Evolutionary conservation across 2,888 invertebrate genomes (phyloP), one percentile per base, ranked within the genome.

Genomic region (Perithous albicinctus): DNA sequence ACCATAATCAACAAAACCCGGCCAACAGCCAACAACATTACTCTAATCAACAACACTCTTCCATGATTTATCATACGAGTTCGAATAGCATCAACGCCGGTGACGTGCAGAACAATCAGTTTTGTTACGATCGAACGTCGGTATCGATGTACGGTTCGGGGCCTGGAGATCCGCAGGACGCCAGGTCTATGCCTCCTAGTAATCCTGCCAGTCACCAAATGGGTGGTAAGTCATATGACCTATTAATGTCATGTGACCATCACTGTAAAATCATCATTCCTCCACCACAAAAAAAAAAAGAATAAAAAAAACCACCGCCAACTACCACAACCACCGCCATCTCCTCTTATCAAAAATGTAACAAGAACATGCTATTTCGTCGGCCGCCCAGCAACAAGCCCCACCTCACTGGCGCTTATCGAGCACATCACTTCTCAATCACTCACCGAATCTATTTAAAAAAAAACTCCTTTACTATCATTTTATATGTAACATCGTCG

Each of bases 61-160:
- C 93, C 87, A 92, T 92, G 92, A 88, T 93, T 90, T 93, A 92
- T 90, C 92, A 92, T 90, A 91, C 90, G 90, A 92, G 91, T 90
- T 92, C 92, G 90, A 93, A 91, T 88, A 92, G 89, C 87, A 90
- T 90, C 90, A 91, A 89, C 93, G 93, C 92, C 92, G 93, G 93
- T 92, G 93, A 93, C 89, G 93, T 93, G 91, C 93, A 93, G 93
- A 93, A 93, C 89, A 93, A 93, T 93, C 94, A 94, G 93, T 94
- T 94, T 93, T 94, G 94, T 94, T 94, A 94, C 93, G 94, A 94
- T 93, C 94, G 94, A 93, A 92, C 93, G 92, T 93, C 92, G 78
- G 91, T 93, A 87, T 90, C 92, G 89, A 89, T 93, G 87, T 93
- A 93, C 90, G 87, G 91, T 84, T 86, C 91, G 86, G 91, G 89